Percentiles rank a stretch among this genome's conserved stretches.
Evolutionary conservation across 2,888 invertebrate species (phyloP).

Genomic region (Resseliella maxima): DNA sequence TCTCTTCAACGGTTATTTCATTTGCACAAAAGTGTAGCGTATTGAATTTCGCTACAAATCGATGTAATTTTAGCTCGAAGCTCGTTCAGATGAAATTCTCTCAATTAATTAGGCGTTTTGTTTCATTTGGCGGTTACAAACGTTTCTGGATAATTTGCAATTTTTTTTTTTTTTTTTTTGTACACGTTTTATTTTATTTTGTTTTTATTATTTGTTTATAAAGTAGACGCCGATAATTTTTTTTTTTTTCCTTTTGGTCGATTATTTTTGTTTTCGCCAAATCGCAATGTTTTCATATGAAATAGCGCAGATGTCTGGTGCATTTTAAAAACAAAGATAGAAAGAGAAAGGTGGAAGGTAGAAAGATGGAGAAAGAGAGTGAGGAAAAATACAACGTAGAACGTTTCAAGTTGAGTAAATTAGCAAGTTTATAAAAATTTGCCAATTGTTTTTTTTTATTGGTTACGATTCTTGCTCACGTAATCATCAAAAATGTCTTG

Average conservation of each 20-base stretch:
- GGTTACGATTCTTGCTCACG: neutral
- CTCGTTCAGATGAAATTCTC: slow-evolving; percentile 15
- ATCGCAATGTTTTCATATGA: too few species aligned
- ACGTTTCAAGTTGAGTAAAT: too few species aligned
- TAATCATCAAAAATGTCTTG: neutral
- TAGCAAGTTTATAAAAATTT: neutral
- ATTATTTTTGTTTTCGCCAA: too few species aligned
- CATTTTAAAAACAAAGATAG: neutral
- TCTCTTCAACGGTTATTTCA: neutral
- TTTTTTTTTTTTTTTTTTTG: neutral
- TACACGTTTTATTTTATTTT: neutral
- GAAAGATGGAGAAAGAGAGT: too few species aligned
- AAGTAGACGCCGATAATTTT: neutral
- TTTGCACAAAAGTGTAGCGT: slow-evolving; percentile 8
- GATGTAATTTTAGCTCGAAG: slow-evolving; percentile 31
- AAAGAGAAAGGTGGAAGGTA: too few species aligned
- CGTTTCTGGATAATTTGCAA: slow-evolving; percentile 41
- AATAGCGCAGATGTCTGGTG: neutral
- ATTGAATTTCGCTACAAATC: slow-evolving; percentile 45
- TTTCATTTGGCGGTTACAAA: neutral
- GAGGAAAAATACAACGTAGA: too few species aligned
- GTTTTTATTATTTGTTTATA: neutral
- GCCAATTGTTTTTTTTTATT: neutral
- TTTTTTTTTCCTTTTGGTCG: too few species aligned
- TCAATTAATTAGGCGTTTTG: slow-evolving; percentile 32